phyloP scores from a whole-genome alignment of 2,888 invertebrate genomes.

The Rhorus exstirpatorius region DNA sequence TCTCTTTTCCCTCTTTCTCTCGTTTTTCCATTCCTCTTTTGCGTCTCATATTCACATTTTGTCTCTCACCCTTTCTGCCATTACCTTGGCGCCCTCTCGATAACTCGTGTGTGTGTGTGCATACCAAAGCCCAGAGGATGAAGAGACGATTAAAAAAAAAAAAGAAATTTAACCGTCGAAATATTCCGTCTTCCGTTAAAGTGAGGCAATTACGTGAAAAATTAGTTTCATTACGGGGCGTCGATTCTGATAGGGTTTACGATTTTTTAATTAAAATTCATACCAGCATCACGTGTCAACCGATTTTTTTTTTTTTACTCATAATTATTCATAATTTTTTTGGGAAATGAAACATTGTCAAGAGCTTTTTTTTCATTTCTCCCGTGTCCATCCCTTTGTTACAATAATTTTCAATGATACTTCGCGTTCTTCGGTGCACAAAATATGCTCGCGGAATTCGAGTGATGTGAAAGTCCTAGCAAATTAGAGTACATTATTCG shows the following conservation, averaged over 20 bases:
- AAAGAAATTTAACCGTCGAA: constrained; percentile 39
- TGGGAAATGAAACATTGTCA: not conserved
- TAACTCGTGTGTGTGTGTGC: constrained; percentile 52
- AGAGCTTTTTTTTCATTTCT: not conserved
- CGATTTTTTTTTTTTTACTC: not conserved
- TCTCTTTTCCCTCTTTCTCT: constrained; percentile 30
- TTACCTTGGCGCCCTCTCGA: constrained; percentile 17
- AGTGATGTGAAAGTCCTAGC: constrained; percentile 5
- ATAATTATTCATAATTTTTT: not conserved
- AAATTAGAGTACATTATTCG: constrained; percentile 50
- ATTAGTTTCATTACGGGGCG: constrained; percentile 37
- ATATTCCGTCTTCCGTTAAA: constrained; percentile 11
- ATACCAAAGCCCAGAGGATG: constrained; percentile 28
- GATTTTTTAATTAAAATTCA: no score
- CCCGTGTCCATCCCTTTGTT: not conserved
- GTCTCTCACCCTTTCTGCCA: constrained; percentile 43
- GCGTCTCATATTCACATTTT: constrained; percentile 59
- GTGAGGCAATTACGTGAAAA: constrained; percentile 42
- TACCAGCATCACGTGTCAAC: no score
- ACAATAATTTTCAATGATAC: not conserved
- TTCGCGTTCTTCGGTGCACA: not conserved
- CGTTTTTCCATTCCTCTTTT: constrained; percentile 43
- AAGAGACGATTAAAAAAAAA: constrained; percentile 8
- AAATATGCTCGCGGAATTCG: constrained; percentile 17
- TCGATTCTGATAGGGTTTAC: constrained; percentile 6